These are phyloP conservation scores for Drosophila koepferae DNA, from an alignment of 2,888 invertebrate species.

Conservation along the genomic window DNA sequence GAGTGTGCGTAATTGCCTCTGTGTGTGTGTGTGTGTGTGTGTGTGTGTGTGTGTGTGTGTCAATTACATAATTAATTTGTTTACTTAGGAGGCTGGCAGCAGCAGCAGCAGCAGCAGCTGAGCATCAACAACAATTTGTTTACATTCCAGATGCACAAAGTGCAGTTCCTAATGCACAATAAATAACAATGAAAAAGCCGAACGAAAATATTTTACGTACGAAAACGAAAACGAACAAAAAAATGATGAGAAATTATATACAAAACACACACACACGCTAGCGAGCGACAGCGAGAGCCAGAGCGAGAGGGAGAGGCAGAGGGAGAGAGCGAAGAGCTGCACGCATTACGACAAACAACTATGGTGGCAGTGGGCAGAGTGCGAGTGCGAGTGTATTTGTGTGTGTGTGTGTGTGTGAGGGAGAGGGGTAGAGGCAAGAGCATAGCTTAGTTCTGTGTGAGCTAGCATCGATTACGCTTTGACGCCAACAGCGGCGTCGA, in stretches of 20 bases:
- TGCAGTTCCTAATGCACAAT: constrained; percentile 54
- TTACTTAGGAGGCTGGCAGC: background rate
- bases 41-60: background rate
- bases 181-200: constrained; percentile 55
- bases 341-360: constrained; percentile 62
- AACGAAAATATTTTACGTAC: constrained; percentile 41
- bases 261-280: constrained; percentile 22
- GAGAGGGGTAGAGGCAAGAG: background rate
- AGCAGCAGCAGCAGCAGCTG: constrained; percentile 1
- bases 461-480: constrained; percentile 66
- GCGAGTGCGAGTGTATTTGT: background rate
- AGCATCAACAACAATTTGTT: constrained; percentile 53
- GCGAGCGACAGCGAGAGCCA: no score
- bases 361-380: background rate
- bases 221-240: constrained; percentile 18
- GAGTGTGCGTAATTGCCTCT: background rate
- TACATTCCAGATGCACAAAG: constrained; percentile 47
- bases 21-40: no score
- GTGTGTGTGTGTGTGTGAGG: background rate
- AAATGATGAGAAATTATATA: constrained; percentile 32
- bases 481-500: constrained; percentile 50
- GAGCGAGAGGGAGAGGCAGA: no score
- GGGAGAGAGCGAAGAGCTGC: constrained; percentile 11
- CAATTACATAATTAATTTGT: constrained; percentile 18
- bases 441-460: constrained; percentile 40